Evolutionary conservation across 2,797 vertebrate genomes (phyloP), one percentile per base, ranked within the genome.

Genomic region (Echeneis naucrates): DNA sequence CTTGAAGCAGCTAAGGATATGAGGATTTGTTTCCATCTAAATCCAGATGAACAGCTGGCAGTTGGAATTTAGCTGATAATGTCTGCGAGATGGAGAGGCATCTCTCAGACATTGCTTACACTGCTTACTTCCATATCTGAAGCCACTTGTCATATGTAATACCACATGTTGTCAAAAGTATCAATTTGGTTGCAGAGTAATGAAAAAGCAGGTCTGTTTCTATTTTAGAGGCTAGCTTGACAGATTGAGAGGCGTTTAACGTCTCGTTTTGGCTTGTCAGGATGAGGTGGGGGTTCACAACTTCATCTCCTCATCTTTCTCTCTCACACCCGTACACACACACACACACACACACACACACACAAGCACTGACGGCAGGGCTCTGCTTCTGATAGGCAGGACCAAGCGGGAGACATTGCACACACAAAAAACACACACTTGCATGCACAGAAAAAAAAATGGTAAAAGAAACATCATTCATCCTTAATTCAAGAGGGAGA

Each of bases 181-280:
- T 92, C 91, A 91, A 91, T 93, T 92, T 89, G 75, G 85, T 78
- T 82, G 85, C 27, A 44, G 74, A 85, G 84, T 85, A 86, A 84
- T 87, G 89, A 92, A 89, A 90, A 90, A 88, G 72, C 70, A 50
- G 73, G 81, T 90, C 87, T 89, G 88, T 85, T 92, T 91, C 90
- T 91, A 91, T 92, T 91, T 90, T 85, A 90, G 88, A 77, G 65
- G 85, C 90, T 81, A 82, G 71, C 82, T 86, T 92, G 93, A 91
- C 92, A 93, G 90, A 92, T 91, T 90, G 88, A 92, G 85, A 89
- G 90, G 89, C 93, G 89, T 93, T 93, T 92, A 93, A 89, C 89
- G 80, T 89, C 90, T 93, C 88, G 80, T 91, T 93, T 89, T 89
- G 86, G 84, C 87, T 91, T 88, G 89, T 87, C 91, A 87, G 84